Evolutionary conservation across 2,797 vertebrate species (phyloP).

Genomic region (Nyctibius grandis): DNA sequence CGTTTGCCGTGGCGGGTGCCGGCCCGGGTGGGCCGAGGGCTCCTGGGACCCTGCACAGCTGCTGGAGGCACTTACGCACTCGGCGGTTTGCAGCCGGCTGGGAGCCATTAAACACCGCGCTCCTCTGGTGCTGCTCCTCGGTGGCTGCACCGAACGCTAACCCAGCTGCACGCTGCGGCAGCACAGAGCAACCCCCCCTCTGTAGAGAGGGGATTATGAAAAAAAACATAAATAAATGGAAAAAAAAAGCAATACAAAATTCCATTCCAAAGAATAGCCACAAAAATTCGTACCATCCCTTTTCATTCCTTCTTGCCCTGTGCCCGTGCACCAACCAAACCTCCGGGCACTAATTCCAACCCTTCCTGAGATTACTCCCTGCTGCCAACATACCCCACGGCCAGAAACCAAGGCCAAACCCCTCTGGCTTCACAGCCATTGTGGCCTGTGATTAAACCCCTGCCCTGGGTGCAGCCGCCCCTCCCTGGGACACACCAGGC

Average conservation of each 20-base stretch:
- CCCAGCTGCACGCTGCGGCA: neutral
- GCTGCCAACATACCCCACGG: rapidly evolving
- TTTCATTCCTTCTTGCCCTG: neutral
- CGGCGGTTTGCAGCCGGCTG: neutral
- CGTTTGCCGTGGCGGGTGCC: rapidly evolving
- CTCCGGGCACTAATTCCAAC: neutral
- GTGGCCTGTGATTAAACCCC: neutral
- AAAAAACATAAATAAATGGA: neutral
- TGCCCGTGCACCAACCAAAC: rapidly evolving
- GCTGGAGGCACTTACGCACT: neutral
- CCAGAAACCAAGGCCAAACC: neutral
- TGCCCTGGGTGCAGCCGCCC: rapidly evolving
- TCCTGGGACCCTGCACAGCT: neutral
- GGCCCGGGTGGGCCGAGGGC: neutral
- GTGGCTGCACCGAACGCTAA: neutral
- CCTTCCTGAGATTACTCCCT: rapidly evolving
- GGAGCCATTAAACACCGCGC: rapidly evolving
- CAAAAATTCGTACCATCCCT: rapidly evolving
- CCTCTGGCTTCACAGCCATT: rapidly evolving
- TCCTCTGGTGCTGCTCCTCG: neutral
- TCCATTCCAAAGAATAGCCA: neutral
- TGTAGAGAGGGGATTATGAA: rapidly evolving
- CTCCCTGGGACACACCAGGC: rapidly evolving
- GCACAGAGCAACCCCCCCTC: neutral
- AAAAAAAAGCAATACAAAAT: rapidly evolving